Evolutionary conservation across 2,888 invertebrate genomes (phyloP), one percentile per base, ranked within the genome.

Genomic region (Lepidochrysops patricia): DNA sequence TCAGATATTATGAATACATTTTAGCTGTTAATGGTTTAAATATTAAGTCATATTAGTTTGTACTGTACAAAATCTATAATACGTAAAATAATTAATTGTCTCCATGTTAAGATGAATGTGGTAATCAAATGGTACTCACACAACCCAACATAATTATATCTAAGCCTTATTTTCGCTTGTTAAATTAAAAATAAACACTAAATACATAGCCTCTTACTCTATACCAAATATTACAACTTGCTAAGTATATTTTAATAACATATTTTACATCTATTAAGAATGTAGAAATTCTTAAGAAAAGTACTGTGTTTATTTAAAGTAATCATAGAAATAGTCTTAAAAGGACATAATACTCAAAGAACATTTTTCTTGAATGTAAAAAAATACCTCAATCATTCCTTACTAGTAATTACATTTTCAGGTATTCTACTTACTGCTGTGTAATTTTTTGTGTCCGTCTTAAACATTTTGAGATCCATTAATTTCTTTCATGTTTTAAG

Each of bases 401-500:
- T 6, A n/a, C n/a, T n/a, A n/a, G n/a, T n/a, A n/a, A 26, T 52
- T 29, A 27, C 52, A 52, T 9, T 6, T 19, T 13, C 13, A 27
- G 15, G 26, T 54, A 32, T 19, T 15, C 19, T 25, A 49, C 48
- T 25, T 49, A 49, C 19, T 12, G 9, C 12, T 49, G 23, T 25
- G 9, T 27, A 15, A 13, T 37, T 13, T 4, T 13, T 29, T 19
- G 6, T n/a, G 15, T 15, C 19, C 9, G 27, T 29, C 54, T 4
- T 29, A 23, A 13, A 54, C 15, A 54, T 23, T 15, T 29, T 54
- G 54, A 54, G 54, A 54, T 54, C 54, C 29, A 54, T 54, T 1
- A 29, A 29, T 54, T 19, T 54, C 4, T 15, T 32, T 54, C 9
- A 23, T 2, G 9, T 32, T 26, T 19, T 54, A 19, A 54, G 12